These are phyloP conservation scores for Drosophila niveifrons DNA, from an alignment of 2,888 invertebrate species.

Conservation along the genomic window DNA sequence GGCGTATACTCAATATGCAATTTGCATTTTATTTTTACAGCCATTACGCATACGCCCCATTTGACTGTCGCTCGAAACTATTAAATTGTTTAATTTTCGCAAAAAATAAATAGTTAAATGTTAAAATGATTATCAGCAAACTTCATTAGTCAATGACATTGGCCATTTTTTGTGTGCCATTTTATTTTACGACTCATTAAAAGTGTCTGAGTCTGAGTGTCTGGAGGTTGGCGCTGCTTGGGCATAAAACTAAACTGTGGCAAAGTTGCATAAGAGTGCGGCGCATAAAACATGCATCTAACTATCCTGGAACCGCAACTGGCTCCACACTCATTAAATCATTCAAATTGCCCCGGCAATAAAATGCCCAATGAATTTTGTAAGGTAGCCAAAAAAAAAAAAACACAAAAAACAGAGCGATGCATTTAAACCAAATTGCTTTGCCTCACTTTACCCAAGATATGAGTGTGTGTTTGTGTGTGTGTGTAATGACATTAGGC, in stretches of 20 bases:
- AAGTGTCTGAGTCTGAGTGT: conserved; percentile 39
- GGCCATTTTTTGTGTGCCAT: conserved; percentile 1
- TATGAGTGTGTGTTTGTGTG: conserved; percentile 19
- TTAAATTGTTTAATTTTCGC: background rate
- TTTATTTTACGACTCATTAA: conserved; percentile 25
- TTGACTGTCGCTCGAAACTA: background rate
- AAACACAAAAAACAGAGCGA: conserved; percentile 8
- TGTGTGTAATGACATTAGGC: conserved; percentile 65
- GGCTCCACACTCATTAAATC: conserved; percentile 55
- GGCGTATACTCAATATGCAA: conserved; percentile 47
- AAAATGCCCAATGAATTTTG: conserved; percentile 66
- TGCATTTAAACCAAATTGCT: conserved; percentile 57
- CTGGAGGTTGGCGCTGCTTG: conserved; percentile 2
- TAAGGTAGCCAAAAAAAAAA: conserved; percentile 34
- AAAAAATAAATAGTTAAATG: no score
- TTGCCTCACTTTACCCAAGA: conserved; percentile 43
- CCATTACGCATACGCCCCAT: conserved; percentile 39
- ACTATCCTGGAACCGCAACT: conserved; percentile 49
- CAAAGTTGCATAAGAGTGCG: conserved; percentile 67
- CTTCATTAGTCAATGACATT: conserved; percentile 18
- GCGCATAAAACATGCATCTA: conserved; percentile 56
- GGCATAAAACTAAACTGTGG: conserved; percentile 8
- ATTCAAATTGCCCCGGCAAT: conserved; percentile 47
- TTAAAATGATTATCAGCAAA: background rate
- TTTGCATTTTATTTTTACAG: conserved; percentile 13